These are phyloP conservation scores for Aphodius granarius DNA, from an alignment of 2,888 invertebrate species.

Conservation along the genomic window DNA sequence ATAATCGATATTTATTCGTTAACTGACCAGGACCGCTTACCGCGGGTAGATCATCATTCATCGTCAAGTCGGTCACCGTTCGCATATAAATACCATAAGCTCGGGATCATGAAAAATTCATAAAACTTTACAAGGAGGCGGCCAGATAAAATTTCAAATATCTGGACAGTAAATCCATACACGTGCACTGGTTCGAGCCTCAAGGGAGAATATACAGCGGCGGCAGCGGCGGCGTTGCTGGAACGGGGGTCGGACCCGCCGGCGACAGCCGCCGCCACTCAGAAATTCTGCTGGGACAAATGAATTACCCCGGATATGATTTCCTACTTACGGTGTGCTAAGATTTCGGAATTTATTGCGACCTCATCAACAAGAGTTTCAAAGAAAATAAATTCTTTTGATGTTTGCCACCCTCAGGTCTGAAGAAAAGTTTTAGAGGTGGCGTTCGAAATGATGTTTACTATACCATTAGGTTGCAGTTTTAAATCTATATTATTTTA, in stretches of 20 bases:
- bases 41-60: not conserved
- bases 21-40: not conserved
- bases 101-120: slow-evolving; percentile 35
- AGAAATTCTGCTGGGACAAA: not conserved
- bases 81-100: slow-evolving; percentile 28
- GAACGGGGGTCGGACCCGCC: not conserved
- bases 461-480: not conserved
- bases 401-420: not conserved
- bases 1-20: not conserved
- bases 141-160: slow-evolving; percentile 33
- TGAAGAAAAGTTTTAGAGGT: not conserved
- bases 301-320: not conserved
- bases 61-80: not conserved
- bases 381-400: not conserved
- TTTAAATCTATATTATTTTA: not conserved
- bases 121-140: slow-evolving; percentile 32
- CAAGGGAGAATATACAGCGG: not conserved
- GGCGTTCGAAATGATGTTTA: not conserved
- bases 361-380: not conserved
- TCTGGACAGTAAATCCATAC: slow-evolving; percentile 23
- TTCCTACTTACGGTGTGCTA: not conserved
- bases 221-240: not conserved
- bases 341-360: not conserved
- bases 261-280: not conserved
- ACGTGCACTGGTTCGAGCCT: slow-evolving; percentile 1